phyloP scores from a whole-genome alignment of 2,888 invertebrate species.

The Prosapia bicincta region DNA sequence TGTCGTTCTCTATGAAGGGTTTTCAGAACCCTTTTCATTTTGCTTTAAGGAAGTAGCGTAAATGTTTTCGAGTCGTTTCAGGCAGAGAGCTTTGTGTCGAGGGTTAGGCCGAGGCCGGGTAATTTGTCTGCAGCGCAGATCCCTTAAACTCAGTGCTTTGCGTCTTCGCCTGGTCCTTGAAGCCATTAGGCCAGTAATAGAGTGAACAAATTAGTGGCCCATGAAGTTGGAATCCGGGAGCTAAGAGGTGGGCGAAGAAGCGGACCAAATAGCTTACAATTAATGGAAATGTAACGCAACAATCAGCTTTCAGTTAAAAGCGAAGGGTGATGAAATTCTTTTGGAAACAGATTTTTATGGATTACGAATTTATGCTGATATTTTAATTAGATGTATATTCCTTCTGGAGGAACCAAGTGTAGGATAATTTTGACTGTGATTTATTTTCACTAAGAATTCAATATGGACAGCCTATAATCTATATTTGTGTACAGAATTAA shows the following conservation, averaged over 20 bases:
- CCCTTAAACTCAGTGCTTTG: not conserved
- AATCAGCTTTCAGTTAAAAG: too few species aligned
- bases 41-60: not conserved
- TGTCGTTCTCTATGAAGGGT: too few species aligned
- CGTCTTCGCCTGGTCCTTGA: not conserved
- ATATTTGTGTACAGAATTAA: too few species aligned
- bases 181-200: not conserved
- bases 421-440: too few species aligned
- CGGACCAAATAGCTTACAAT: not conserved
- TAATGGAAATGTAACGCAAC: not conserved
- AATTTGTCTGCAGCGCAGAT: not conserved
- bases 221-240: not conserved
- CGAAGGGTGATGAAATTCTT: too few species aligned
- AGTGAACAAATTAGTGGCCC: not conserved
- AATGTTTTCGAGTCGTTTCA: not conserved
- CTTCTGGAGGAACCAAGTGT: too few species aligned
- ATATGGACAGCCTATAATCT: too few species aligned
- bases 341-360: too few species aligned
- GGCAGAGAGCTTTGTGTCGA: not conserved
- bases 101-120: not conserved
- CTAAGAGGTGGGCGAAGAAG: not conserved
- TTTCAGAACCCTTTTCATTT: not conserved
- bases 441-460: too few species aligned
- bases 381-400: too few species aligned
- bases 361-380: too few species aligned